A percentile compares a stretch with the other conserved stretches of the same genome.
Conservation (phyloP, 2,888 invertebrate species). For the Apeira syringaria region DNA sequence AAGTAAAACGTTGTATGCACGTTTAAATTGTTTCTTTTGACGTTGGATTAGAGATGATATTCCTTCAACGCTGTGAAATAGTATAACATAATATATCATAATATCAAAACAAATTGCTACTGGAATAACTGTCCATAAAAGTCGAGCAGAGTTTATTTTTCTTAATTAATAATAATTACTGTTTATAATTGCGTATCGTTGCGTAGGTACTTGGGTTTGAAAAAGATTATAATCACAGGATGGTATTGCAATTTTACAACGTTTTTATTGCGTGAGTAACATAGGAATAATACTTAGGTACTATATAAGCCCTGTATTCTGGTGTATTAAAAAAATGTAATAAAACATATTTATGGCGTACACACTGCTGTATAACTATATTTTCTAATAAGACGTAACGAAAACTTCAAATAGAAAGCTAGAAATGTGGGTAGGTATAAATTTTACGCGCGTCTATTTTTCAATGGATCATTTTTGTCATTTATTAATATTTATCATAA, state of each 20-base stretch:
- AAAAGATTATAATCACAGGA: slow-evolving; percentile 25
- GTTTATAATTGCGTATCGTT: slow-evolving; percentile 20
- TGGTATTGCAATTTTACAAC: slow-evolving; percentile 27
- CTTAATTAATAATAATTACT: slow-evolving; percentile 31
- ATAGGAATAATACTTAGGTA: slow-evolving; percentile 11
- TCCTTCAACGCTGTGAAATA: slow-evolving; percentile 16
- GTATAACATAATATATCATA: slow-evolving; percentile 24
- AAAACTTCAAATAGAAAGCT: not conserved
- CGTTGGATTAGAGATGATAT: slow-evolving; percentile 17
- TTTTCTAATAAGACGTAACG: not conserved
- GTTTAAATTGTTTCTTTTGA: slow-evolving; percentile 8
- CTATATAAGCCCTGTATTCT: too few species aligned
- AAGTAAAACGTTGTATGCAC: not conserved
- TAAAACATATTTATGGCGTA: not conserved
- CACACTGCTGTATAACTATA: not conserved
- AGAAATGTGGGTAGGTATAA: too few species aligned
- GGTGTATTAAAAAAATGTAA: slow-evolving; percentile 1
- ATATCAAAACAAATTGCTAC: slow-evolving; percentile 29
- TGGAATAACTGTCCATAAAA: slow-evolving; percentile 26
- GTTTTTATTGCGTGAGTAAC: slow-evolving; percentile 18
- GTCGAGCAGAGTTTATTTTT: slow-evolving; percentile 26
- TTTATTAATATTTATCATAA: too few species aligned
- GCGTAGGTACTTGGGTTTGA: slow-evolving; percentile 10
- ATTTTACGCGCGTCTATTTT: too few species aligned
- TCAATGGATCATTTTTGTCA: too few species aligned